Percentiles rank a stretch among this genome's conserved stretches.
Evolutionary conservation across 2,888 invertebrate species (phyloP).

Genomic region (Mactromeris polynyma): DNA sequence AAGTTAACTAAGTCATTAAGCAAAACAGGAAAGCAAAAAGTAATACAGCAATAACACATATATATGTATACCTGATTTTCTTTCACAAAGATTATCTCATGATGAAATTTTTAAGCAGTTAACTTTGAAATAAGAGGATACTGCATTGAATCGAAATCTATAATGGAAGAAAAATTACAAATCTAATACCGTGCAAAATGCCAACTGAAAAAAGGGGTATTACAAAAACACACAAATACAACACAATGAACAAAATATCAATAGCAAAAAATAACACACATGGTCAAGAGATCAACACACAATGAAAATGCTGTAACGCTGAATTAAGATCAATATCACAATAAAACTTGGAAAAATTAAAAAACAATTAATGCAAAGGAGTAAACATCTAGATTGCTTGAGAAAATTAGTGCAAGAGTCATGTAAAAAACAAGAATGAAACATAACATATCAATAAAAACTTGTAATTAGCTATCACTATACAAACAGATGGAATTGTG

Average conservation of each 20-base stretch:
- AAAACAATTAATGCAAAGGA: not conserved
- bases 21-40: too few relatives aligned
- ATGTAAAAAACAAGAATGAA: not conserved
- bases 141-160: too few relatives aligned
- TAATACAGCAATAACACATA: too few relatives aligned
- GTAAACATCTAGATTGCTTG: not conserved
- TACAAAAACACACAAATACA: not conserved
- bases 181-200: too few relatives aligned
- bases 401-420: not conserved
- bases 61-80: too few relatives aligned
- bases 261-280: conserved; percentile 5
- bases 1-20: too few relatives aligned
- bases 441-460: not conserved
- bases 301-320: conserved; percentile 33
- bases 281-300: conserved; percentile 37
- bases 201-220: not conserved
- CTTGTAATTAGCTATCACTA: not conserved
- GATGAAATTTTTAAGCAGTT: too few relatives aligned
- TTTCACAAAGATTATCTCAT: too few relatives aligned
- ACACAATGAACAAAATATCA: not conserved
- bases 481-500: not conserved
- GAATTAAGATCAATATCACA: not conserved
- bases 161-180: too few relatives aligned
- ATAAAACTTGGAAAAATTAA: conserved; percentile 12
- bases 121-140: too few relatives aligned